Evolutionary conservation across 2,888 invertebrate genomes (phyloP), one percentile per base, ranked within the genome.

Genomic region (Caenorhabditis macrosperma): DNA sequence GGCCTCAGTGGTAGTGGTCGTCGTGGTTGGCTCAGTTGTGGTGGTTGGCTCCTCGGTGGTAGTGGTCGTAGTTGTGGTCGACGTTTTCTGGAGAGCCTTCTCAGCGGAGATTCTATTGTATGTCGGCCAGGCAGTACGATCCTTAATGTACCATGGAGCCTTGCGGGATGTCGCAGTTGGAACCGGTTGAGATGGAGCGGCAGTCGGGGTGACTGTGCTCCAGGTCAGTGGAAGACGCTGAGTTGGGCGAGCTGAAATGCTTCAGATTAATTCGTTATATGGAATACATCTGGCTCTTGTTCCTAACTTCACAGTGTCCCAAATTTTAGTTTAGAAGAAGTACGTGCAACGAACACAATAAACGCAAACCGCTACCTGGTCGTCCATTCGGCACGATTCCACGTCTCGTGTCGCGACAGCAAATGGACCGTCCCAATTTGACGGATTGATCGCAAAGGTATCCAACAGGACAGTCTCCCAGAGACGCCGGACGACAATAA

Each of bases 111-210:
- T 54, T 22, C 85, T 71, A 61, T 85, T 86, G 75, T 85, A 84
- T 22, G 82, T 83, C 52, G 85, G 86, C 86, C 85, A 86, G 10
- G 78, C 74, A 30, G 85, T 85, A 52, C 86, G 71, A 46, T 81
- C 81, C 55, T 88, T 88, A 79, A 88, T 88, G 81, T 88, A 88
- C 88, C 88, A 88, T 35, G 88, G 88, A 46, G 86, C 82, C 55
- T 83, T 85, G 38, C 79, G 63, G 1, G 87, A 85, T n/a, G 84
- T 84, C 5, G 77, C 50, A 9, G 78, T 64, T 20, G 72, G 48
- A 30, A 78, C 68, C 33, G 79, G 61, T 26, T 71, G 75, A 10
- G 66, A 69, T 50, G 83, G 82, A 38, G 85, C 78, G 1, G 80
- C 68, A 9, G 87, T 86, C 22, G 88, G 88, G 4, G 86, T 87